phyloP scores from a whole-genome alignment of 2,888 invertebrate genomes.

The Pollenia griseotomentosa region DNA sequence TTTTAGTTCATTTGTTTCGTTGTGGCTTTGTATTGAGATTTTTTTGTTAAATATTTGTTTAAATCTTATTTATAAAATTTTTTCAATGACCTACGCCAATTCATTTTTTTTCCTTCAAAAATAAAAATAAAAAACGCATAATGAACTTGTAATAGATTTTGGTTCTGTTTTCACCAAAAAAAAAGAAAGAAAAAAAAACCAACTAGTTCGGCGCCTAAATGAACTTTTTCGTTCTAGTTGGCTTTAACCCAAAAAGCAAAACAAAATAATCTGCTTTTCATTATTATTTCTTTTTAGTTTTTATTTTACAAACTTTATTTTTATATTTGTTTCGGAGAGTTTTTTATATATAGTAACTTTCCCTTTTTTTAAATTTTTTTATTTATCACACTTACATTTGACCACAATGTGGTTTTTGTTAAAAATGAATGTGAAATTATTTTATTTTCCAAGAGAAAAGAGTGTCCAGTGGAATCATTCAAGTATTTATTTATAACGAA shows the following conservation, averaged over 20 bases:
- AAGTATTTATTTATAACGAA: not conserved
- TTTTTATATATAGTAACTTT: slow-evolving; percentile 36
- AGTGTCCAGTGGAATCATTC: not conserved
- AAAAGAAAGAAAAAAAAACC: not conserved
- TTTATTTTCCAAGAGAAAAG: not conserved
- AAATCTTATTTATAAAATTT: slow-evolving; percentile 21
- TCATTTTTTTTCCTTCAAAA: slow-evolving; percentile 9
- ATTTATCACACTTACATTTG: not conserved
- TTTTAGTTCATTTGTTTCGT: slow-evolving; percentile 42
- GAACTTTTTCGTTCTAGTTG: slow-evolving; percentile 65
- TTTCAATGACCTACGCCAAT: slow-evolving; percentile 66
- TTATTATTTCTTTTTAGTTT: slow-evolving; percentile 26
- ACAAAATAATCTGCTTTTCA: slow-evolving; percentile 30
- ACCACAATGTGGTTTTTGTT: slow-evolving; percentile 33
- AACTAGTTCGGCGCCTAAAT: slow-evolving; percentile 69
- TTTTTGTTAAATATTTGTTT: slow-evolving; percentile 9
- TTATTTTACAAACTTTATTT: slow-evolving; percentile 31
- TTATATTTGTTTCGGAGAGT: not conserved
- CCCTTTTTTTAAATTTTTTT: slow-evolving; percentile 19
- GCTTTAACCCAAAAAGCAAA: slow-evolving; percentile 47
- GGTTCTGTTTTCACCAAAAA: slow-evolving; percentile 11
- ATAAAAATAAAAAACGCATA: slow-evolving; percentile 27
- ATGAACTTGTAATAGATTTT: slow-evolving; percentile 67
- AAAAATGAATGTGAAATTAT: not conserved
- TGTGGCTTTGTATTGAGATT: slow-evolving; percentile 34